Evolutionary conservation across 2,888 invertebrate species (phyloP).

Genomic region (Alentia gelatinosa): DNA sequence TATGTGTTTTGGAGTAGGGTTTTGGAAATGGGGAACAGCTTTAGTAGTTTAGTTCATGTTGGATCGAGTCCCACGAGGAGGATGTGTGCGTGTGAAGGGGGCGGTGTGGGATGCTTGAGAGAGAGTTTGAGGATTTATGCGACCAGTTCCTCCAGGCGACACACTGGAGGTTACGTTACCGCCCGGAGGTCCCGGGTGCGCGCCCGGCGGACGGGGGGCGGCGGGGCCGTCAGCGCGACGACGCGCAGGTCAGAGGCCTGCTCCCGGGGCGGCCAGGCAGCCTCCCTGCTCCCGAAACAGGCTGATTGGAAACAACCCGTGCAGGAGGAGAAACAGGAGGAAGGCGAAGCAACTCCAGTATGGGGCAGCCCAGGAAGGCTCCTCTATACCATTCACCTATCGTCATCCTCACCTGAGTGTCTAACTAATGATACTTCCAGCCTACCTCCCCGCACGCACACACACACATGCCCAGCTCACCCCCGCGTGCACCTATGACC

Average conservation of each 20-base stretch:
- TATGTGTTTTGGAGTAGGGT: no score
- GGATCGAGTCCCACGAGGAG: no score
- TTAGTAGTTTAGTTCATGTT: no score
- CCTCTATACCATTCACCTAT: not conserved
- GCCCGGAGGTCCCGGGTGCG: not conserved
- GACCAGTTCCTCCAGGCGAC: not conserved
- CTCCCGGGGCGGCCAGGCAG: conserved; percentile 15
- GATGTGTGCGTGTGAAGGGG: not conserved
- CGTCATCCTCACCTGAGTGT: no score
- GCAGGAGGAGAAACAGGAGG: no score
- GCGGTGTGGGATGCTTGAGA: not conserved
- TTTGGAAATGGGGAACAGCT: no score
- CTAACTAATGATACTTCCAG: no score
- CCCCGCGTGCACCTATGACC: not conserved
- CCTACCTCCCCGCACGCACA: not conserved
- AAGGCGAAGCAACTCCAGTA: no score
- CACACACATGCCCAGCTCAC: not conserved
- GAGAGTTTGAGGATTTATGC: not conserved
- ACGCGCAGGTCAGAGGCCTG: conserved; percentile 12
- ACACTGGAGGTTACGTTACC: conserved; percentile 23
- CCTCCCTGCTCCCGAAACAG: not conserved
- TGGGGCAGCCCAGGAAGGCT: not conserved
- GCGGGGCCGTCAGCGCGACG: conserved; percentile 32
- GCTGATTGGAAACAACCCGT: conserved; percentile 42
- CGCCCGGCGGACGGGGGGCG: not conserved